Evolutionary conservation across 2,113 vertebrate genomes (phyloP).

Genomic region (Poeciliopsis occidentalis): DNA sequence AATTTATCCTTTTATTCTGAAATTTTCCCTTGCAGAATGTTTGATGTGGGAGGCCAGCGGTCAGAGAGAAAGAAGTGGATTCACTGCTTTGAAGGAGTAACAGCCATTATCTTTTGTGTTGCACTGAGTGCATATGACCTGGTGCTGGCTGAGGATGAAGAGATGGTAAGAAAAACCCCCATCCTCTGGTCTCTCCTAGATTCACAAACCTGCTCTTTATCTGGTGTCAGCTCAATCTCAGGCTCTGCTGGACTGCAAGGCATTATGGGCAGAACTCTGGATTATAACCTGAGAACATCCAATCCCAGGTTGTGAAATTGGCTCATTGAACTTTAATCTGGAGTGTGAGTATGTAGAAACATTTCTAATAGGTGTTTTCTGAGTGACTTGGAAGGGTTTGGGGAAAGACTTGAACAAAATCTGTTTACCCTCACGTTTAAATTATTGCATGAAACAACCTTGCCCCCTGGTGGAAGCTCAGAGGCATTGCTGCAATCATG

Average conservation of each 20-base stretch:
- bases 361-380: constrained; percentile 11
- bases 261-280: neutral
- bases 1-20: constrained; percentile 30
- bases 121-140: constrained; percentile 97
- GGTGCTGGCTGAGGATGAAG: constrained; percentile 97
- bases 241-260: constrained; percentile 1
- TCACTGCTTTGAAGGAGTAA: constrained; percentile 98
- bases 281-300: constrained; percentile 22
- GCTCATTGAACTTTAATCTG: constrained; percentile 14
- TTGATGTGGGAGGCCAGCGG: constrained; percentile 92
- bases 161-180: constrained; percentile 87
- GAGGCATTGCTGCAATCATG: neutral
- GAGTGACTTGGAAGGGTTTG: constrained; percentile 15
- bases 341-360: constrained; percentile 33
- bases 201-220: constrained; percentile 15
- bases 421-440: neutral
- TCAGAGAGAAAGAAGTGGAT: constrained; percentile 96
- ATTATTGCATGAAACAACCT: constrained; percentile 20
- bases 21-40: constrained; percentile 85
- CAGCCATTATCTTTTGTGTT: constrained; percentile 98
- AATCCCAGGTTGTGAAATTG: constrained; percentile 21
- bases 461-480: constrained; percentile 59
- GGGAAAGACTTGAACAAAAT: neutral
- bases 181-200: neutral
- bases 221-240: neutral